Percentiles rank a stretch among this genome's conserved stretches.
phyloP scores from a whole-genome alignment of 2,113 vertebrate species.

The Morone chrysops region DNA sequence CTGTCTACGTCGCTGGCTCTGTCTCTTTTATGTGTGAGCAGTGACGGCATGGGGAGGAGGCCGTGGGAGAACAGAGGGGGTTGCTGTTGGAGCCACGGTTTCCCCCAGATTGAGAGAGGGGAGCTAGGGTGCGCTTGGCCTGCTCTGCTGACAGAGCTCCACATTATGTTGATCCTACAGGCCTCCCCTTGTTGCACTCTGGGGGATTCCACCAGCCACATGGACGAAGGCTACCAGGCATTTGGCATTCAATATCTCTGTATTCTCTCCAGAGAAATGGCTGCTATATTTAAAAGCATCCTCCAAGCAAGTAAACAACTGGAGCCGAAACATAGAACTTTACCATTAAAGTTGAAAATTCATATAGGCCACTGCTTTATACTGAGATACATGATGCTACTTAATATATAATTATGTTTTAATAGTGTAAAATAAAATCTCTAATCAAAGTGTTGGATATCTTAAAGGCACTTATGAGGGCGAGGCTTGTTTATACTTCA shows the following conservation, averaged over 20 bases:
- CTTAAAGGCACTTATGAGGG: neutral
- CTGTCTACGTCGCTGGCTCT: conserved; percentile 44
- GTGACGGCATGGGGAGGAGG: conserved; percentile 65
- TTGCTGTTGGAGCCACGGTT: conserved; percentile 69
- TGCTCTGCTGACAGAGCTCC: conserved; percentile 75
- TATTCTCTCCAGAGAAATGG: conserved; percentile 34
- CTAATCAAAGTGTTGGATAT: neutral
- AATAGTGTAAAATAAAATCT: neutral
- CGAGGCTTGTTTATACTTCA: neutral
- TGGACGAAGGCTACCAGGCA: conserved; percentile 39
- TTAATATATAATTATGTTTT: neutral
- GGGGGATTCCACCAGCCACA: conserved; percentile 58
- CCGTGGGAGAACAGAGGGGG: conserved; percentile 75
- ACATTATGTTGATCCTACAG: conserved; percentile 79
- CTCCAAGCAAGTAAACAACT: conserved; percentile 8
- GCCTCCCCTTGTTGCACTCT: conserved; percentile 73
- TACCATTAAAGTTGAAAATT: neutral
- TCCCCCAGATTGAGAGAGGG: conserved; percentile 62
- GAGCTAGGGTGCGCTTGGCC: conserved; percentile 55
- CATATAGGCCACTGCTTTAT: neutral
- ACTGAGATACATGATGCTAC: neutral
- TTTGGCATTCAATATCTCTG: conserved; percentile 33
- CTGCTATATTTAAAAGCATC: conserved; percentile 21
- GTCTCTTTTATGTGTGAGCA: conserved; percentile 56
- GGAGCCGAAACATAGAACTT: conserved; percentile 1